Conservation (phyloP, 2,797 vertebrate genomes). For the Paratrypauchen microcephalus region DNA sequence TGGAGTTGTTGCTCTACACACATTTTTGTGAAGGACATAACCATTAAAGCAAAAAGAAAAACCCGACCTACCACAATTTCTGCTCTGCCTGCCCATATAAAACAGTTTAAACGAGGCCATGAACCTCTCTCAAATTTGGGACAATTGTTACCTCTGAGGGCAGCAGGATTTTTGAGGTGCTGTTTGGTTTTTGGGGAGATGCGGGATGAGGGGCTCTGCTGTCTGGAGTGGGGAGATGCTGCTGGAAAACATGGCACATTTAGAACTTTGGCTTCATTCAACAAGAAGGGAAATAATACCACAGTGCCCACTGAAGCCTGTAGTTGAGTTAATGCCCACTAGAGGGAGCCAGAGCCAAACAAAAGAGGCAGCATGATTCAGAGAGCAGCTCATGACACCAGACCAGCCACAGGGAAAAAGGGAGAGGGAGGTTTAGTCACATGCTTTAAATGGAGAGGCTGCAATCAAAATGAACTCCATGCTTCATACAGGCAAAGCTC, state of each 20-base stretch:
- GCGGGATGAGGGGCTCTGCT: constrained; percentile 84
- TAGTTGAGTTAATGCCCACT: constrained; percentile 45
- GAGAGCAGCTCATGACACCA: constrained; percentile 19
- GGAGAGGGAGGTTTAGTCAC: constrained; percentile 26
- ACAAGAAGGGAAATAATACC: neutral
- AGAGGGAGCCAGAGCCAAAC: constrained; percentile 58
- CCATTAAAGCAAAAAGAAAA: neutral
- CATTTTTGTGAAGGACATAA: neutral
- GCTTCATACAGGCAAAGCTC: neutral
- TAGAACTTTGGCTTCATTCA: constrained; percentile 57
- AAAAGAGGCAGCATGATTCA: constrained; percentile 17
- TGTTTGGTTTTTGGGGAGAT: constrained; percentile 97
- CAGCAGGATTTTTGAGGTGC: constrained; percentile 89
- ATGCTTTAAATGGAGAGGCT: constrained; percentile 48
- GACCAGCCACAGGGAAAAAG: constrained; percentile 29
- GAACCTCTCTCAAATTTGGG: constrained; percentile 30
- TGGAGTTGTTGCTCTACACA: neutral
- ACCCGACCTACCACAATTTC: neutral
- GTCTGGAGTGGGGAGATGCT: constrained; percentile 74
- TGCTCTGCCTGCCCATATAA: constrained; percentile 3
- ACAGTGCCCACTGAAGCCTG: constrained; percentile 28
- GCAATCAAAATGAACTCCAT: neutral
- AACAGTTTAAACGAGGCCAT: constrained; percentile 14
- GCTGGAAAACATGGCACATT: constrained; percentile 78
- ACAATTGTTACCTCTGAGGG: constrained; percentile 91